Conservation (phyloP, 2,113 vertebrate genomes). For the Elaphurus davidianus region DNA sequence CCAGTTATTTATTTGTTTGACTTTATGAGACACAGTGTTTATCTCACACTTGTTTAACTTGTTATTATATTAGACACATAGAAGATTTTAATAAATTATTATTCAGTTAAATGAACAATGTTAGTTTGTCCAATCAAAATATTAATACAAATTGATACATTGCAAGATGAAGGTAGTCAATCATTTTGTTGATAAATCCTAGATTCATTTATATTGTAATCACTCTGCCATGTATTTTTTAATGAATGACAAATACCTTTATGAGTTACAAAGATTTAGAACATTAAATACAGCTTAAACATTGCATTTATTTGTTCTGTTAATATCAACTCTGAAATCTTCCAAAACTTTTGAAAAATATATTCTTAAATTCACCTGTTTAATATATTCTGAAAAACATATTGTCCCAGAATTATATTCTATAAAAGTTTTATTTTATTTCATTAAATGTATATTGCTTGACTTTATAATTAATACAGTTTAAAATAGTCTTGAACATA, state of each 20-base stretch:
- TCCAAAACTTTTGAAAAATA: background rate
- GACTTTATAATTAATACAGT: background rate
- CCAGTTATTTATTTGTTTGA: background rate
- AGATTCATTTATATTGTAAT: background rate
- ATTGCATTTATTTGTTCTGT: background rate
- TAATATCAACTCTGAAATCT: background rate
- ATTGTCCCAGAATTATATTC: background rate
- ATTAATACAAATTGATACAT: background rate
- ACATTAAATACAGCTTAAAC: background rate
- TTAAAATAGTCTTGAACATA: constrained; percentile 1
- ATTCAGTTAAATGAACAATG: background rate
- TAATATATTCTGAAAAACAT: background rate
- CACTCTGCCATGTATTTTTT: background rate
- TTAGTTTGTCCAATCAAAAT: background rate
- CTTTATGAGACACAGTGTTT: background rate
- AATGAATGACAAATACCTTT: background rate
- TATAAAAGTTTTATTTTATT: background rate
- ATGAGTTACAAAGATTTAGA: background rate
- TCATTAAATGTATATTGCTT: background rate
- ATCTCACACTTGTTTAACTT: background rate
- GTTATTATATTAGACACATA: background rate
- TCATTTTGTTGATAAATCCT: background rate
- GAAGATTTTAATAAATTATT: constrained; percentile 1
- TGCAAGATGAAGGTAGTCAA: background rate
- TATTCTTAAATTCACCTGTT: background rate